Conservation (phyloP, 53 echinoderm and acorn worm genomes). For the Apostichopus leukothele region DNA sequence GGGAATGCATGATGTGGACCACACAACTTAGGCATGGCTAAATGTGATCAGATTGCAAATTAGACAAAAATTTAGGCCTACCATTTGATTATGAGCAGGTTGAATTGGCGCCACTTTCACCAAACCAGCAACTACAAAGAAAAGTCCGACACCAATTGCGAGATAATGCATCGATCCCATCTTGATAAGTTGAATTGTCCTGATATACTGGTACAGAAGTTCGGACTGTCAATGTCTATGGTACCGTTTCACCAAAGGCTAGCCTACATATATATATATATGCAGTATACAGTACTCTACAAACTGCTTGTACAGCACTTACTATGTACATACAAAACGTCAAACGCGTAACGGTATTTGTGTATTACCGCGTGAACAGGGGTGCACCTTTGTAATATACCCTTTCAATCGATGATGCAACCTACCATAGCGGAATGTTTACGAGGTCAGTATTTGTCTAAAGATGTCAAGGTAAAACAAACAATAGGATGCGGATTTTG, state of each 20-base stretch:
- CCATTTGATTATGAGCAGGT: conserved; percentile 14
- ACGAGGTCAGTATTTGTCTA: too few relatives aligned
- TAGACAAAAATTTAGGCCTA: background rate
- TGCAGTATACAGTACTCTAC: background rate
- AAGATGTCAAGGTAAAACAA: too few relatives aligned
- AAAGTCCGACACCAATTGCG: conserved; percentile 13
- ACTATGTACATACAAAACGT: too few relatives aligned
- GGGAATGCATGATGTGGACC: too few relatives aligned
- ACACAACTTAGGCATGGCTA: background rate
- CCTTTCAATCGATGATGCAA: background rate
- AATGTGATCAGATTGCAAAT: background rate
- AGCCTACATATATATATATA: too few relatives aligned
- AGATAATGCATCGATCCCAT: conserved; percentile 20
- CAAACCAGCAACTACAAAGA: conserved; percentile 14
- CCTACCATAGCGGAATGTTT: background rate
- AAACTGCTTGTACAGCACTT: background rate
- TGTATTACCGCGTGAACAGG: background rate
- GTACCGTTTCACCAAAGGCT: too few relatives aligned
- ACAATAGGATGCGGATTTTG: too few relatives aligned
- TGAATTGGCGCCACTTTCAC: conserved; percentile 38
- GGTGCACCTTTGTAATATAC: background rate
- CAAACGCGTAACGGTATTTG: too few relatives aligned
- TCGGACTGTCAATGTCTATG: too few relatives aligned
- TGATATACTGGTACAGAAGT: background rate
- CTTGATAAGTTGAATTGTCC: background rate